Evolutionary conservation across 2,888 invertebrate species (phyloP), one percentile per base, ranked within the genome.

Genomic region (Chironomus tentans): DNA sequence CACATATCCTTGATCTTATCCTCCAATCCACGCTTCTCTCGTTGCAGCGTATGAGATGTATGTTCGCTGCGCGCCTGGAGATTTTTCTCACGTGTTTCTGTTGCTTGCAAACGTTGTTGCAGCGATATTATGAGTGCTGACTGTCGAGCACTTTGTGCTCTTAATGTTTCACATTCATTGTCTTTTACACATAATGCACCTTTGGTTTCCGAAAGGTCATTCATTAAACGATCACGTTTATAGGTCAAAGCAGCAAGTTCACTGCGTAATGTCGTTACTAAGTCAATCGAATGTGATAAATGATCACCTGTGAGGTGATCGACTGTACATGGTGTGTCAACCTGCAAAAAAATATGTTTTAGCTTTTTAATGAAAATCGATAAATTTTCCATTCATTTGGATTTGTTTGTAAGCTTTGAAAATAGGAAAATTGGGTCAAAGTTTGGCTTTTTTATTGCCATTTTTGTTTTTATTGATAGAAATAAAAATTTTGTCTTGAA

Each of bases 161-260:
- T 91, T 79, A 94, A 91, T 18, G 91, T 89, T 82, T 94, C 94
- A 38, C 91, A 89, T 81, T 92, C 92, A 77, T 93, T 87, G 79
- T 94, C 93, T 80, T 90, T 85, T 38, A 89, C 86, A 79, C 92
- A 87, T 82, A 93, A 85, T 80, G 89, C 88, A 78, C 87, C 88
- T 83, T 91, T 92, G 80, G 88, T 85, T 79, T 92, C 92, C 79
- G 89, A 86, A 83, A 93, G 90, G 87, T 94, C 94, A 72, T 88
- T 87, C 78, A 89, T 85, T 22, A 94, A 86, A 77, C 93, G 90
- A 82, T 94, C 94, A 77, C 92, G 87, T 84, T 94, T 94, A 82
- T 93, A 94, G 81, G 92, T 92, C 70, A 93, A 85, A 2, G 90
- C 94, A 18, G 94, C 94, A 79, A 94, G 84, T 83, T 94, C 94